These are phyloP conservation scores for Tetranychus truncatus DNA, from an alignment of 2,888 invertebrate genomes.

Conservation along the genomic window DNA sequence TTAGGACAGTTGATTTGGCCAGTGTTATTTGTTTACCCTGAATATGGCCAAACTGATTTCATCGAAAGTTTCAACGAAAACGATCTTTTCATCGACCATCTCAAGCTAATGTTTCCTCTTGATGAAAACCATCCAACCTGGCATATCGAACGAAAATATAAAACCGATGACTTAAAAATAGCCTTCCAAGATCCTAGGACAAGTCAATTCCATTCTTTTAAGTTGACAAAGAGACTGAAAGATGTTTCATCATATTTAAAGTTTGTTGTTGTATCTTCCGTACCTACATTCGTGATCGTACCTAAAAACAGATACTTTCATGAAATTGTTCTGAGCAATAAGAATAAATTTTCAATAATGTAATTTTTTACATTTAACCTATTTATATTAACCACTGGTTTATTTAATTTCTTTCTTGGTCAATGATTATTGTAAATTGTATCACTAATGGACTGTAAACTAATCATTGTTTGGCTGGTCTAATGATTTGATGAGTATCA, in stretches of 20 bases:
- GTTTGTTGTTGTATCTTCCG: not conserved
- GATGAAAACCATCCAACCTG: conserved; percentile 20
- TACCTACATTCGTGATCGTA: not conserved
- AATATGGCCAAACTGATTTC: conserved; percentile 67
- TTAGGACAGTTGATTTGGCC: conserved; percentile 57
- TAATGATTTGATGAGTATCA: no score
- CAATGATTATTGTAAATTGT: no score
- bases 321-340: not conserved
- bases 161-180: conserved; percentile 14
- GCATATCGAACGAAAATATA: conserved; percentile 22
- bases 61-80: conserved; percentile 46
- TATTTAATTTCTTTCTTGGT: no score
- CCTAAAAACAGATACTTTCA: not conserved
- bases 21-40: conserved; percentile 68
- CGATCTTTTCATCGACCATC: conserved; percentile 21
- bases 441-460: no score
- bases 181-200: not conserved
- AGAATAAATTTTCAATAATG: not conserved
- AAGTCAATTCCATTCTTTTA: not conserved
- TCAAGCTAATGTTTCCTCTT: conserved; percentile 21
- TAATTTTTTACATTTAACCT: no score
- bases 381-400: no score
- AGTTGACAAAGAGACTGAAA: not conserved
- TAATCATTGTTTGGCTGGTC: no score
- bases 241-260: not conserved